Base-by-base conservation (phyloP, 1,140 invertebrate species). In the Sycophaga agraensis region DNA sequence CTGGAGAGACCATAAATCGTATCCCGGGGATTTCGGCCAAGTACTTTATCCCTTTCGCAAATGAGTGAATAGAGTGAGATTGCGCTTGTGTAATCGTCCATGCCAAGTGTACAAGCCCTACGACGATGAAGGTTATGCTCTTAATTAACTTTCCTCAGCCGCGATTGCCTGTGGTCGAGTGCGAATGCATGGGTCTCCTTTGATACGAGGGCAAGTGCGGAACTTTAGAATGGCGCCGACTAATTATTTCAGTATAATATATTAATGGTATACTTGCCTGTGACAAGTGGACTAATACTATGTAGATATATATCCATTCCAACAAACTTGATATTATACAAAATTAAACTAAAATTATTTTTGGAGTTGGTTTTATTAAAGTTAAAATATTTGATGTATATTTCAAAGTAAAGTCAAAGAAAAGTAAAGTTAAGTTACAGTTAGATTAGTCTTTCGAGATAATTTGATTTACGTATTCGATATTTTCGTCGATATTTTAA, bases 231-330 rank as follows among this genome's bases (percentile, higher is more conserved):
- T 22, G 53, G 12, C 17, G 14, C 17, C 34, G n/a, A 16, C 34
- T 58, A 49, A 58, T 49, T 58, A 58, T 58, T 49, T 58, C 48
- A 37, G 24, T 51, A n/a, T n/a, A 64, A 51, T 61, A 46, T 37
- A 46, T 53, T 48, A 39, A 61, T 48, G 59, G 39, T 22, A n/a
- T n/a, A 53, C 40, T 48, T 46, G 35, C 19, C 40, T 26, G 12
- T 37, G 24, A 60, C 17, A 21, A 45, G 40, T 46, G 16, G 63
- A n/a, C n/a, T n/a, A n/a, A n/a, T n/a, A n/a, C n/a, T n/a, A n/a
- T n/a, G n/a, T n/a, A n/a, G n/a, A n/a, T n/a, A n/a, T n/a, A n/a
- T n/a, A n/a, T n/a, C n/a, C n/a, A n/a, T n/a, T n/a, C n/a, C n/a
- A n/a, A n/a, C n/a, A n/a, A n/a, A n/a, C n/a, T n/a, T n/a, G n/a